These are phyloP conservation scores for Agriopis aurantiaria DNA, from an alignment of 2,888 invertebrate genomes.

Conservation along the genomic window DNA sequence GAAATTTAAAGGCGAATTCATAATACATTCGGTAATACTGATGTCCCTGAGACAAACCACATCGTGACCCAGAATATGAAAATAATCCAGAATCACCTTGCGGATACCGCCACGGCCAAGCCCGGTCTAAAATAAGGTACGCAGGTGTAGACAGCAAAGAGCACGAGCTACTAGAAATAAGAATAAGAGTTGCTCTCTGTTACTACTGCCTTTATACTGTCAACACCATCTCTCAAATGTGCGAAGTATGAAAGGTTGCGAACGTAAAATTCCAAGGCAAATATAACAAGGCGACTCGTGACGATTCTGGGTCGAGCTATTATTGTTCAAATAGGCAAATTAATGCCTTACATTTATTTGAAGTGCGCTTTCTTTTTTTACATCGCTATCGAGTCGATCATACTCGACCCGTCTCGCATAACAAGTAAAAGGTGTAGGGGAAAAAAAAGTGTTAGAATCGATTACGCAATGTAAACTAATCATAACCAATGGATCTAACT, in stretches of 20 bases:
- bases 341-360: constrained; percentile 40
- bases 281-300: constrained; percentile 51
- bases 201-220: constrained; percentile 46
- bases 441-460: constrained; percentile 13
- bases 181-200: constrained; percentile 38
- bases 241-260: constrained; percentile 56
- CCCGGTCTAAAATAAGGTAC: constrained; percentile 76
- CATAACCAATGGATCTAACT: constrained; percentile 37
- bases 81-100: constrained; percentile 83
- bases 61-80: constrained; percentile 81
- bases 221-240: constrained; percentile 52
- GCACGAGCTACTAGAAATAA: constrained; percentile 65
- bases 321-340: constrained; percentile 45
- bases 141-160: constrained; percentile 75
- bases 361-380: constrained; percentile 53
- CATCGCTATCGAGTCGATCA: constrained; percentile 19
- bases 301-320: constrained; percentile 47
- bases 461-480: constrained; percentile 29
- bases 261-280: constrained; percentile 53
- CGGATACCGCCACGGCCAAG: constrained; percentile 72
- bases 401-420: constrained; percentile 13
- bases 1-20: constrained; percentile 58
- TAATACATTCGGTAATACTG: constrained; percentile 57
- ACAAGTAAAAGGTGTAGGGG: constrained; percentile 7
- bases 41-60: constrained; percentile 81